Evolutionary conservation across 2,888 invertebrate genomes (phyloP), one percentile per base, ranked within the genome.

Genomic region (Amphipyra berbera): DNA sequence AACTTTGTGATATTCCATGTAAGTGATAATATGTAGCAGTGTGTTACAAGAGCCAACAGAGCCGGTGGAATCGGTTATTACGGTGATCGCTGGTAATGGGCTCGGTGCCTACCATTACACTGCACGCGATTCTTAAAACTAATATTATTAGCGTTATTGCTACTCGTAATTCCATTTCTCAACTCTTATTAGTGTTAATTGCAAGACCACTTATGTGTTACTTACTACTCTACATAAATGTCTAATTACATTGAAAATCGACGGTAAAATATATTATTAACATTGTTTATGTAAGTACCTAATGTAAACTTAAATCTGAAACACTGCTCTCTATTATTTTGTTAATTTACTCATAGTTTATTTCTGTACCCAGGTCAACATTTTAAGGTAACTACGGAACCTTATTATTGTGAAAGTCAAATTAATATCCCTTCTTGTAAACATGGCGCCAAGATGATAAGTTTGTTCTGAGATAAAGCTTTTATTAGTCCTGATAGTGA

Each of bases 91-190:
- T 13, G 48, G 50, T 58, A 70, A 76, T 76, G 21, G 52, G 37
- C 12, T 33, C 27, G 27, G 10, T 37, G 15, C 37, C 54, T 42
- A 41, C 21, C n/a, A 71, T 76, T 72, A 57, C 46, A 12, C 8
- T 15, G 38, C 73, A 73, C 76, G 76, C 61, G 47, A 66, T 62
- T 66, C 61, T 72, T 37, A 62, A 72, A 76, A 73, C 77, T 72
- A 73, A 73, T 76, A 76, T 59, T 63, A 73, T 73, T 76, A 65
- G 13, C 49, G 50, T 50, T 47, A 71, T 76, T 75, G 59, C 56
- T 41, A 44, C 37, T 35, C 41, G 42, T 61, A 55, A 71, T 76
- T 57, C 41, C 59, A 62, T 62, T 55, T 71, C 71, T 56, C 46
- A 42, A 55, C 15, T 60, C 38, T 15, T 59, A 59, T 62, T 76